Percentiles rank a stretch among this genome's conserved stretches.
phyloP scores from a whole-genome alignment of 2,113 vertebrate genomes.

The Chinchilla lanigera region DNA sequence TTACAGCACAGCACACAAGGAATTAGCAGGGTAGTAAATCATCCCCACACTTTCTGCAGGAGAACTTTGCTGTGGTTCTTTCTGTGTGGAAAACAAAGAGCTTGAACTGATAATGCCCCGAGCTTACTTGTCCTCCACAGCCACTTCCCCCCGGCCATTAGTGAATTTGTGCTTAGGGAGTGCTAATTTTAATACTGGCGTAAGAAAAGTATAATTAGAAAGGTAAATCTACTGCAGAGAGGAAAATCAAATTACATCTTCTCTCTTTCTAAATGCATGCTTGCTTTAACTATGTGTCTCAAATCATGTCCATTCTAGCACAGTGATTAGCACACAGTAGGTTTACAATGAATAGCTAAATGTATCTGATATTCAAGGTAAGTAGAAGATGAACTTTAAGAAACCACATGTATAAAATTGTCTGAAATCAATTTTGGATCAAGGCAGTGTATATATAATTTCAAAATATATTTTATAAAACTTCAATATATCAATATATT shows the following conservation, averaged over 20 bases:
- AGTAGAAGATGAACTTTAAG: neutral
- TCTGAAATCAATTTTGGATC: neutral
- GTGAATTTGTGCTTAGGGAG: slow-evolving; percentile 38
- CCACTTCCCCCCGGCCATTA: neutral
- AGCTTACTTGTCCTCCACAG: neutral
- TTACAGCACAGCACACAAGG: neutral
- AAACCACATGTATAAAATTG: neutral
- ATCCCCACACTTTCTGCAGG: neutral
- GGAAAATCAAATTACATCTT: slow-evolving; percentile 6
- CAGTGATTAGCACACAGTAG: neutral
- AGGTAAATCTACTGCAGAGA: slow-evolving; percentile 66
- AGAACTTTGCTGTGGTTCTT: neutral
- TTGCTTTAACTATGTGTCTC: neutral
- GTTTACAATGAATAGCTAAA: neutral
- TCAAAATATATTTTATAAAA: neutral
- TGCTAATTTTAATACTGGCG: slow-evolving; percentile 56
- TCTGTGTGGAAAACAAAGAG: neutral
- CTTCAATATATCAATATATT: neutral
- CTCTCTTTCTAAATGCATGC: rapidly evolving
- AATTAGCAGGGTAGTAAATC: slow-evolving; percentile 29
- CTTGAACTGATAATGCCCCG: slow-evolving; percentile 9
- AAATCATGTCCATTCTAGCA: neutral
- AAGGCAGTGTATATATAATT: neutral
- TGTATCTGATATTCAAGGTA: neutral
- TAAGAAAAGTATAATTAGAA: slow-evolving; percentile 73